Base-by-base conservation (phyloP, 2,797 vertebrate species). In the Eulemur albifrons region DNA sequence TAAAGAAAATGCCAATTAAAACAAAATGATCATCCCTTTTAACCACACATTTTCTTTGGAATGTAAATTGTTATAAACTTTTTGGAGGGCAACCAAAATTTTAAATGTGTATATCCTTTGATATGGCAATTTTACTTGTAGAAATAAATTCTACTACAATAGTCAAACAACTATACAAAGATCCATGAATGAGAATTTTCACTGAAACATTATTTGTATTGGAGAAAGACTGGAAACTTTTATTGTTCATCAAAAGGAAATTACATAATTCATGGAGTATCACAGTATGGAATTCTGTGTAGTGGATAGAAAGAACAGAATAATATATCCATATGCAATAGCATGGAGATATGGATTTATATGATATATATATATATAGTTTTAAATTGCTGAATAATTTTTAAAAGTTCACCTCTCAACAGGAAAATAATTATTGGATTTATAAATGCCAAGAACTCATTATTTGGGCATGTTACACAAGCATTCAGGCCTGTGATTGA, bases 391-490 rank as follows among this genome's bases (percentile, higher is more conserved):
- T 57, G 76, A 27, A 57, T 35, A 25, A 27, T 48, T 48, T 72
- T 69, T 38, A 38, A 69, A 73, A 73, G 70, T 15, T 81, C 32
- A 61, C 50, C 14, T 91, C 43, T 63, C 45, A 81, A 92, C 50
- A 94, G 54, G 65, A 90, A 95, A 86, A 54, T 75, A 93, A 88
- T 5, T 76, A 20, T 72, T 93, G 48, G 67, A 81, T 85, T 96
- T 67, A 90, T 4, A 25, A 84, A 88, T 43, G 67, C 82, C 48
- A 90, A 90, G 48, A 69, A 87, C 40, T 80, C 90, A 89, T 81
- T 61, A 81, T 30, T 32, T 7, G 25, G 40, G 61, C 48, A 27
- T 38, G n/a, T 79, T 67, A 90, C 73, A 75, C n/a, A 72, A 92
- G 54, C 38, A 63, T 4, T 45, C 32, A 40, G 7, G 43, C 79